Base-by-base conservation (phyloP, 1,140 invertebrate genomes). In the Macrosteles quadrilineatus region DNA sequence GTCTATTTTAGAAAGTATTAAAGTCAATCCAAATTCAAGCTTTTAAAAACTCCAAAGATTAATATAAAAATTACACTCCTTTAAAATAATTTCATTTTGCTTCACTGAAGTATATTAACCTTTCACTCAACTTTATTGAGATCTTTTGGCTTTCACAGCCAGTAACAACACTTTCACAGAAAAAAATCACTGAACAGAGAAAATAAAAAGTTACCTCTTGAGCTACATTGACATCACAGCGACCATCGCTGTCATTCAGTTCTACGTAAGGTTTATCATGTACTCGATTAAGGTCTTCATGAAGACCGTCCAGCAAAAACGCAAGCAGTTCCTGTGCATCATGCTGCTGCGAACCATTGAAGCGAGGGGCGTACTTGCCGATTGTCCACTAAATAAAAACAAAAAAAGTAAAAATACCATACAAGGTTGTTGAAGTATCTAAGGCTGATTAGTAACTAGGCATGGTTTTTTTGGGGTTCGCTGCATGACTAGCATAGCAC, bases 251-350 rank as follows among this genome's bases (percentile, higher is more conserved):
- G 80, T 94, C 92, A 75, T 90, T 89, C 30, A 91, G 79, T 78
- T 91, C 88, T 17, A 87, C 86, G 77, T 93, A 91, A 9, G 90
- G 87, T 75, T 87, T 87, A 32, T 83, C 82, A 57, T 81, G 80
- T 3, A 91, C 89, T 17, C 92, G 83, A 81, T 96, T 96, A 50
- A 96, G 84, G 83, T 96, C 93, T 83, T 96, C 94, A 80, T 96
- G 94, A 69, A 96, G 83, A 27, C 93, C 89, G 83, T 96, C 93
- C 72, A 96, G 81, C 47, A 96, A 82, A 86, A 95, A 96, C 30
- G 92, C 92, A 4, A 96, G 84, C 68, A 96, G 81, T 82, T 96
- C 94, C 81, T 93, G 92, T 25, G 93, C 91, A 83, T 96, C 94
- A 80, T 96, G 94, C 81, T 96, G 94, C 25, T 93, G 91, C 74